Percentiles rank a stretch among this genome's conserved stretches.
These are phyloP conservation scores for Oriolus oriolus DNA, from an alignment of 2,113 vertebrate genomes.

Conservation along the genomic window DNA sequence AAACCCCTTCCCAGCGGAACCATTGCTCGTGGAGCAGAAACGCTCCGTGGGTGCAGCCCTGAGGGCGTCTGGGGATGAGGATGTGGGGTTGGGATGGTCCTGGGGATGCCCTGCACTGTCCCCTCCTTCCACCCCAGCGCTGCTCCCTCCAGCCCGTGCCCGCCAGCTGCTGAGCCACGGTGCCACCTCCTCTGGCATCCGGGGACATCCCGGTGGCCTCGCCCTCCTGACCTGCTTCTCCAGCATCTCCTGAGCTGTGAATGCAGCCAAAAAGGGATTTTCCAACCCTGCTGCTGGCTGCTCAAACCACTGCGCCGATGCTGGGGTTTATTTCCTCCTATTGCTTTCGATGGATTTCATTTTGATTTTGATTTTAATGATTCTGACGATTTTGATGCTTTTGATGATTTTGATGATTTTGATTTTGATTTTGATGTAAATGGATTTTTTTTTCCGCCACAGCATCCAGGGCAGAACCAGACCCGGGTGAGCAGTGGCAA, in stretches of 20 bases:
- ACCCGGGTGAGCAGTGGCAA: accelerated
- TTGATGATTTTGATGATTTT: not conserved
- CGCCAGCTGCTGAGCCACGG: accelerated
- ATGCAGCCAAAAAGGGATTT: accelerated
- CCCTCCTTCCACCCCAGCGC: not conserved
- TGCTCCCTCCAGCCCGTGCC: not conserved
- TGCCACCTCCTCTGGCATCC: not conserved
- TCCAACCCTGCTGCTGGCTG: accelerated
- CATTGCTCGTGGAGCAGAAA: accelerated
- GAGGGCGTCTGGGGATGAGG: not conserved
- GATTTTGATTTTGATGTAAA: no score
- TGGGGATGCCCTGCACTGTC: not conserved
- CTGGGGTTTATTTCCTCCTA: not conserved
- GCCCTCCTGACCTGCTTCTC: accelerated
- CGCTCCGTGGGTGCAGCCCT: accelerated
- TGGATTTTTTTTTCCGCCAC: accelerated
- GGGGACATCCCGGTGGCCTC: not conserved
- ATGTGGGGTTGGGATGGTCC: not conserved
- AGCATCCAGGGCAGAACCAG: not conserved
- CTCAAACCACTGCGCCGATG: accelerated
- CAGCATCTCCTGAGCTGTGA: not conserved
- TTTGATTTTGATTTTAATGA: no score
- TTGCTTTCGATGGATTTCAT: not conserved
- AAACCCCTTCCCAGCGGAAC: not conserved
- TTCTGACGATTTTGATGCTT: no score